Base-by-base conservation (phyloP, 2,113 vertebrate genomes). In the Isichthys henryi region DNA sequence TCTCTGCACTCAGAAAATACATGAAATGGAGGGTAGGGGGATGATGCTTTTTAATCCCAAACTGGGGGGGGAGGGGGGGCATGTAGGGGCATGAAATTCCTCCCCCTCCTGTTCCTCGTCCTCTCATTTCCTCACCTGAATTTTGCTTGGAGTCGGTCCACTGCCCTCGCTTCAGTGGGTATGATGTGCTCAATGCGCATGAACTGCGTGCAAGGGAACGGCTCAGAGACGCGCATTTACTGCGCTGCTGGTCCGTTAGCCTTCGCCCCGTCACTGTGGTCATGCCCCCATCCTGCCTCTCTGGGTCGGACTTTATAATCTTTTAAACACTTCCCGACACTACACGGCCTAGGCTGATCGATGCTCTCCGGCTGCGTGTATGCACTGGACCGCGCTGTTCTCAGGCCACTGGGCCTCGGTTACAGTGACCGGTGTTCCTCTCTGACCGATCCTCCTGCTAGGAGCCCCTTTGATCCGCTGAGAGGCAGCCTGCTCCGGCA, bases 401-500 rank as follows among this genome's bases (percentile, higher is more conserved):
- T 27, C 23, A 86, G 45, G 43, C 48, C 45, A 49, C 46, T n/a
- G 4, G 83, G 10, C 23, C 83, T 23, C 13, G 10, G 45, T 86
- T 23, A 80, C 45, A 46, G 39, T 84, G 82, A 84, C 46, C 39
- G 82, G 45, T 84, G 82, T 84, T 84, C 82, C 82, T 46, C 39
- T 45, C 39, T 48, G 82, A 84, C 82, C 46, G 17, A 9, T 86
- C 45, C 45, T 46, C 46, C 45, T 86, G 83, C 83, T 86, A 86
- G 45, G 45, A 49, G 45, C 45, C 83, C 45, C 83, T 86, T 86
- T 86, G 83, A 86, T 86, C 45, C 23, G 83, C 83, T 49, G 83
- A 48, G 83, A 86, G 23, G 48, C 83, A 86, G 83, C 83, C 46
- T 86, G 83, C 46, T 48, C 83, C 48, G 4, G 23, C 83, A 50